Evolutionary conservation across 2,797 vertebrate genomes (phyloP).

Genomic region (Chanos chanos): DNA sequence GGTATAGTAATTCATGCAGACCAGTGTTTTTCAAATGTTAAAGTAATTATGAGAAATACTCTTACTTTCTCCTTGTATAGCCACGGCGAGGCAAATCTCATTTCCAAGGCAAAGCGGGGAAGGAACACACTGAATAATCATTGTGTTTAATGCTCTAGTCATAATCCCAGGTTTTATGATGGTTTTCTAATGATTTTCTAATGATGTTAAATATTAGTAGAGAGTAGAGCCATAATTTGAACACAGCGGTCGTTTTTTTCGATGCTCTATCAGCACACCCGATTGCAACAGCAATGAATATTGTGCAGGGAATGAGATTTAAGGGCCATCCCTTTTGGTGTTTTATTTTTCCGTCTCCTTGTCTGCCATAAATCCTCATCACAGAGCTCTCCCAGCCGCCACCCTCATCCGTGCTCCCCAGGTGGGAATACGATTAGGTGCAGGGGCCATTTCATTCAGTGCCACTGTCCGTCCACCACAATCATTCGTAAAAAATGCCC

Average conservation of each 20-base stretch:
- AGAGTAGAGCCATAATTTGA: slow-evolving; percentile 80
- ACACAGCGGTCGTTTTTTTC: slow-evolving; percentile 68
- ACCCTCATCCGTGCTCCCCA: slow-evolving; percentile 59
- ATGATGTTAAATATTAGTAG: slow-evolving; percentile 86
- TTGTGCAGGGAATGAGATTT: slow-evolving; percentile 73
- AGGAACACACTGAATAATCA: slow-evolving; percentile 80
- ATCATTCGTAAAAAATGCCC: slow-evolving; percentile 64
- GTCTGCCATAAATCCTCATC: slow-evolving; percentile 80
- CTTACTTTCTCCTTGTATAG: slow-evolving; percentile 61
- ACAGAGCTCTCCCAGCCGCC: slow-evolving; percentile 25
- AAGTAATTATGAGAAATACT: slow-evolving; percentile 78
- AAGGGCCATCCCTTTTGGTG: slow-evolving; percentile 75
- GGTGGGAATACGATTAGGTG: slow-evolving; percentile 79
- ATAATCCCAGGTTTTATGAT: slow-evolving; percentile 84
- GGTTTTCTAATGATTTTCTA: slow-evolving; percentile 85
- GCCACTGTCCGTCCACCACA: slow-evolving; percentile 68
- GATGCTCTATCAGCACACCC: slow-evolving; percentile 65
- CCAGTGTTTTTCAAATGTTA: slow-evolving; percentile 76
- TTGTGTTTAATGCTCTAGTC: slow-evolving; percentile 83
- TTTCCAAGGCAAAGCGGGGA: slow-evolving; percentile 70
- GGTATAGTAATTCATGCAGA: slow-evolving; percentile 70
- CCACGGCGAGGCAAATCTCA: slow-evolving; percentile 70
- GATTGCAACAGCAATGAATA: slow-evolving; percentile 77
- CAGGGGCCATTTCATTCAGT: slow-evolving; percentile 75
- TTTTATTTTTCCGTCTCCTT: slow-evolving; percentile 76